Percentiles rank a stretch among this genome's conserved stretches.
These are phyloP conservation scores for Apostichopus parvimensis DNA, from an alignment of 35 echinoderm and acorn worm species.

Conservation along the genomic window DNA sequence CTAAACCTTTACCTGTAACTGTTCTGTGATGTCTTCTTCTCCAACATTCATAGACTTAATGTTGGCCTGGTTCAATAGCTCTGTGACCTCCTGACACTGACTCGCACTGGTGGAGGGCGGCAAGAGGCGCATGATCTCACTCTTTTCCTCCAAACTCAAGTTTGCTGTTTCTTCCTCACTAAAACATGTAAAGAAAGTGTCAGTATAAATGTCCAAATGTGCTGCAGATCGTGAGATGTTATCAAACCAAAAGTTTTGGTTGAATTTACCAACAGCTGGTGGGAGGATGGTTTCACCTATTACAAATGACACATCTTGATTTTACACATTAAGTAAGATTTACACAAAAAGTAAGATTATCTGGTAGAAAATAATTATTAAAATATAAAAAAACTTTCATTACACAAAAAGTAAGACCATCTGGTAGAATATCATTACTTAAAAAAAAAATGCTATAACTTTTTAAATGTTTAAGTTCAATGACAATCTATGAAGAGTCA, in stretches of 20 bases:
- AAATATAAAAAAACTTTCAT: not conserved
- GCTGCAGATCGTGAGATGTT: too few relatives aligned
- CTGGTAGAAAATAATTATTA: too few relatives aligned
- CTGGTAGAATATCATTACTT: too few relatives aligned
- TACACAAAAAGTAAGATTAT: too few relatives aligned
- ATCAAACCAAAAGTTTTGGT: too few relatives aligned
- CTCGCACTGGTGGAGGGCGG: slow-evolving; percentile 64
- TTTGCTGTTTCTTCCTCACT: slow-evolving; percentile 82
- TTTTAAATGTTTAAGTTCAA: not conserved
- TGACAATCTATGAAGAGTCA: not conserved
- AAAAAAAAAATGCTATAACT: not conserved
- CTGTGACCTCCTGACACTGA: slow-evolving; percentile 68
- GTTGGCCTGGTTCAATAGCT: slow-evolving; percentile 87
- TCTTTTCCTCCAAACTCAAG: slow-evolving; percentile 84
- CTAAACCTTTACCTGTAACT: slow-evolving; percentile 75
- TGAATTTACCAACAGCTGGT: too few relatives aligned
- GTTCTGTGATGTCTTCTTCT: slow-evolving; percentile 96
- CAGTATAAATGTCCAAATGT: too few relatives aligned
- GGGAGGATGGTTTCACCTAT: too few relatives aligned
- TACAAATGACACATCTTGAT: too few relatives aligned
- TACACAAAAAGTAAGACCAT: too few relatives aligned
- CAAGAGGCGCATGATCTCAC: slow-evolving; percentile 61
- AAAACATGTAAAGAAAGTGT: not conserved
- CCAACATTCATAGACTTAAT: slow-evolving; percentile 79
- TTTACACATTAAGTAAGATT: too few relatives aligned